Percentiles rank a stretch among this genome's conserved stretches.
These are phyloP conservation scores for Lordiphosa mommai DNA, from an alignment of 1,140 invertebrate species.

Conservation along the genomic window DNA sequence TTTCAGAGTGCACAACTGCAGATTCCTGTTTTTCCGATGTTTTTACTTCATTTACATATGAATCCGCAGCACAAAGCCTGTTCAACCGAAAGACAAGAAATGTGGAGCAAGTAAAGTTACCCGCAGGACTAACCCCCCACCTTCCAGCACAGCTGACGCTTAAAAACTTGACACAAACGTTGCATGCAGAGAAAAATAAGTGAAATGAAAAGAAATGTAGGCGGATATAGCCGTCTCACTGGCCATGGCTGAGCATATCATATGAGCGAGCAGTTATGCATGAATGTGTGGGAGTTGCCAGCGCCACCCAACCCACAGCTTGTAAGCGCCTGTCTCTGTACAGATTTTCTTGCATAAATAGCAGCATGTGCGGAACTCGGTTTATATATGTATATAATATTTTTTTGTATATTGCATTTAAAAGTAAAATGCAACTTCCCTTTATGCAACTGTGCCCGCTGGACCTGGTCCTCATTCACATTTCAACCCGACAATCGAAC, in stretches of 20 bases:
- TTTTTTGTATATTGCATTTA: slow-evolving; percentile 39
- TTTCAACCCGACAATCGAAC: slow-evolving; percentile 28
- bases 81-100: slow-evolving; percentile 50
- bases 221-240: slow-evolving; percentile 27
- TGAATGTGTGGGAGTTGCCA: slow-evolving; percentile 1
- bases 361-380: slow-evolving; percentile 47
- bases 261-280: slow-evolving; percentile 36
- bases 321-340: slow-evolving; percentile 58
- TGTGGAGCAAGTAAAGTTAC: slow-evolving; percentile 45
- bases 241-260: slow-evolving; percentile 43
- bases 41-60: slow-evolving; percentile 65
- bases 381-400: neutral
- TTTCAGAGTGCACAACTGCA: neutral
- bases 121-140: slow-evolving; percentile 7
- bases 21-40: slow-evolving; percentile 25
- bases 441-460: slow-evolving; percentile 4
- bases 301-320: neutral
- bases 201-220: slow-evolving; percentile 52
- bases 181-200: slow-evolving; percentile 33
- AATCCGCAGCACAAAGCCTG: slow-evolving; percentile 57
- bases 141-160: slow-evolving; percentile 44
- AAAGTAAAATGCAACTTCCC: slow-evolving; percentile 58
- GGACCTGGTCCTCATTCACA: neutral
- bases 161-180: slow-evolving; percentile 61
- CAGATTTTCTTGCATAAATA: slow-evolving; percentile 69